Evolutionary conservation across 2,113 vertebrate genomes (phyloP).

Genomic region (Ameiurus melas): DNA sequence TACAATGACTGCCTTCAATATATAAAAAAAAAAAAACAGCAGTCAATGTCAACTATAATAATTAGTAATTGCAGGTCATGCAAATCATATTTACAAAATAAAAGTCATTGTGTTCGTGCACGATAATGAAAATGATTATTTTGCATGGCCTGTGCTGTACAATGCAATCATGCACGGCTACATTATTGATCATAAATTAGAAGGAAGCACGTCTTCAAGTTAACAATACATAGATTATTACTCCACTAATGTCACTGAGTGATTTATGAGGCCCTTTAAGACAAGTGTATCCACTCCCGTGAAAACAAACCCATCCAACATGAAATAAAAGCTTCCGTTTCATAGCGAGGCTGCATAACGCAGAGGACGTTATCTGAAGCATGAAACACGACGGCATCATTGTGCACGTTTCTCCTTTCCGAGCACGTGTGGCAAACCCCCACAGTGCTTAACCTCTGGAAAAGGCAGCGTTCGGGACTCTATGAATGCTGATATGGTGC

Average conservation of each 20-base stretch:
- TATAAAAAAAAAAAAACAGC: background rate
- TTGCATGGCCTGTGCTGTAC: background rate
- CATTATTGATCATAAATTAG: constrained; percentile 42
- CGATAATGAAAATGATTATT: constrained; percentile 23
- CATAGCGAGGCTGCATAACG: constrained; percentile 32
- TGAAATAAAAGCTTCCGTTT: constrained; percentile 27
- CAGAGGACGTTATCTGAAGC: constrained; percentile 34
- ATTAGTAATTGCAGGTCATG: constrained; percentile 23
- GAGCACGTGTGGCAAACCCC: constrained; percentile 47
- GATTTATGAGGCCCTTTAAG: constrained; percentile 38
- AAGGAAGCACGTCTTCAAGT: constrained; percentile 42
- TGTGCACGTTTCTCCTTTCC: constrained; percentile 40
- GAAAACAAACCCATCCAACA: constrained; percentile 29
- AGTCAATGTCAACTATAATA: constrained; percentile 12
- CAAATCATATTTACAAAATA: constrained; percentile 40
- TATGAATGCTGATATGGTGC: constrained; percentile 55
- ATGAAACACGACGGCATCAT: constrained; percentile 32
- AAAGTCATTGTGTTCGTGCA: constrained; percentile 5
- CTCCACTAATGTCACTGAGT: constrained; percentile 37
- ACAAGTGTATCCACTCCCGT: constrained; percentile 17
- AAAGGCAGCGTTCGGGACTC: constrained; percentile 45
- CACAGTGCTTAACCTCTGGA: constrained; percentile 51
- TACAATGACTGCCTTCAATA: background rate
- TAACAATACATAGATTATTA: constrained; percentile 42
- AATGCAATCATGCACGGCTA: constrained; percentile 13